These are phyloP conservation scores for Jaculus jaculus DNA, from an alignment of 2,113 vertebrate genomes.

Conservation along the genomic window DNA sequence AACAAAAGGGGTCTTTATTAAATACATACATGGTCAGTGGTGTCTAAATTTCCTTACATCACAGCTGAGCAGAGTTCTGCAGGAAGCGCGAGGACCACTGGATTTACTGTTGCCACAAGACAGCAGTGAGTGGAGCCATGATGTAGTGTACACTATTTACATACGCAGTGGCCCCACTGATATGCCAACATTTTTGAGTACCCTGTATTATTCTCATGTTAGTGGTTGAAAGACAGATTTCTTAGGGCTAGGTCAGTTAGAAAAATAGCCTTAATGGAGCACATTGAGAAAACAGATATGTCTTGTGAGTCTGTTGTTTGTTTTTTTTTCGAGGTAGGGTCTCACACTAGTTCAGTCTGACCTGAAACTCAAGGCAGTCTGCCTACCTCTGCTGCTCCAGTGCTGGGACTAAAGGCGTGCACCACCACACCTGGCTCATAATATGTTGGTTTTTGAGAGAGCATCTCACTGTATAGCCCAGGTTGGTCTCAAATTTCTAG, in stretches of 20 bases:
- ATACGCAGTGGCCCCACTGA: background rate
- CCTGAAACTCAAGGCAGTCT: background rate
- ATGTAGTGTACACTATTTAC: background rate
- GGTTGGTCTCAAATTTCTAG: too few species aligned
- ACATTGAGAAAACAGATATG: background rate
- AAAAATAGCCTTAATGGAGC: background rate
- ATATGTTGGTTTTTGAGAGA: too few species aligned
- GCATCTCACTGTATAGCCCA: too few species aligned
- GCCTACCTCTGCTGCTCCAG: background rate
- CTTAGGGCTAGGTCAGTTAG: background rate
- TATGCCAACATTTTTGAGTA: slow-evolving; percentile 29
- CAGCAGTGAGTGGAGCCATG: background rate
- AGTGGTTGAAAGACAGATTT: background rate
- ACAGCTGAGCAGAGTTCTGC: background rate
- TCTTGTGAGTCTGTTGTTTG: background rate
- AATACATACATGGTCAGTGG: background rate
- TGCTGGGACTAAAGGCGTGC: background rate
- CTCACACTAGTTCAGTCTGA: background rate
- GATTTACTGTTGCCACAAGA: background rate
- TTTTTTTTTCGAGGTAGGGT: too few species aligned
- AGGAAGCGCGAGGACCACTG: background rate
- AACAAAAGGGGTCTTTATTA: slow-evolving; percentile 20
- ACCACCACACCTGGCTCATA: background rate
- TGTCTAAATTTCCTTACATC: background rate
- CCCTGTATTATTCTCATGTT: background rate